Percentiles rank a stretch among this genome's conserved stretches.
Conservation (phyloP, 2,888 invertebrate genomes). For the Augiades crinisus region DNA sequence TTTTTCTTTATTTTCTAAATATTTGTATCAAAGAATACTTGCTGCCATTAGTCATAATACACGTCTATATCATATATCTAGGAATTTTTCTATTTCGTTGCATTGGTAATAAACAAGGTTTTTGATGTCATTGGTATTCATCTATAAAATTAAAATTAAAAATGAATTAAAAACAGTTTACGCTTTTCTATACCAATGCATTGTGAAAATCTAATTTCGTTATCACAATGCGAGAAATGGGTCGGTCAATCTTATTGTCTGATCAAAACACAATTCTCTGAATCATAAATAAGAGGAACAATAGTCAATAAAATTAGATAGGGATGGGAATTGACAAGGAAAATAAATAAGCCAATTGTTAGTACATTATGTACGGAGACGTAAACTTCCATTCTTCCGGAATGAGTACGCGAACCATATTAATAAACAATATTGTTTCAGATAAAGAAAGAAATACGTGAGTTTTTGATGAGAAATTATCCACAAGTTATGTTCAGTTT, state of each 20-base stretch:
- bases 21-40: too few species aligned
- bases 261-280: slow-evolving; percentile 69
- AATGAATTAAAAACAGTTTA: too few species aligned
- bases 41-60: too few species aligned
- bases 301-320: slow-evolving; percentile 75
- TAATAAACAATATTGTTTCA: background rate
- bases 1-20: too few species aligned
- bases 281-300: slow-evolving; percentile 75
- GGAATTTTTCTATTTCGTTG: too few species aligned
- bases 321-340: slow-evolving; percentile 57
- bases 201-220: slow-evolving; percentile 65
- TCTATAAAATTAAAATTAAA: too few species aligned
- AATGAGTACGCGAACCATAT: slow-evolving; percentile 3
- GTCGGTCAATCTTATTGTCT: slow-evolving; percentile 62
- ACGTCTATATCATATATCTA: too few species aligned
- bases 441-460: too few species aligned
- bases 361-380: slow-evolving; percentile 23
- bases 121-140: too few species aligned
- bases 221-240: slow-evolving; percentile 63
- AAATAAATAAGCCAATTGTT: slow-evolving; percentile 35
- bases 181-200: slow-evolving; percentile 30
- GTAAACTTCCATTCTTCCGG: background rate
- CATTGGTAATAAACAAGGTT: too few species aligned
- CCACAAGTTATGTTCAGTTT: too few species aligned
- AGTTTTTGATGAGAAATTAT: too few species aligned